Evolutionary conservation across 2,888 invertebrate species (phyloP), one percentile per base, ranked within the genome.

Genomic region (Ennomos quercinarius): DNA sequence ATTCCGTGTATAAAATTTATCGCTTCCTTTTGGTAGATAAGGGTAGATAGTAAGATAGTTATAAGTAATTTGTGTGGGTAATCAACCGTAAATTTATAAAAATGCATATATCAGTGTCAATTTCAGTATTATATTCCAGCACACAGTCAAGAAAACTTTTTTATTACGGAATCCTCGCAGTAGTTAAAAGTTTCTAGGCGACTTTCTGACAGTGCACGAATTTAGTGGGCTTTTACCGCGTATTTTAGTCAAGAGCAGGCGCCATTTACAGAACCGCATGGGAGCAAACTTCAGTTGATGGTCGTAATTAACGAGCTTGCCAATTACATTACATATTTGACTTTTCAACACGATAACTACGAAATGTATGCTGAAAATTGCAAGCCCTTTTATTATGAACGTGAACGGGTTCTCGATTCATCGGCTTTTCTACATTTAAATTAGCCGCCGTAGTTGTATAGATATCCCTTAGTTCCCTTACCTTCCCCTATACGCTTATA

Each of bases 61-160:
- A 17, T 1, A 17, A 17, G 17, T 4, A 2, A 17, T 17, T 17
- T 17, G 17, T 17, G 17, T 17, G 4, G 17, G 4, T 4, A 17
- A 17, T 4, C 17, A 17, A 17, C n/a, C n/a, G n/a, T n/a, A n/a
- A n/a, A n/a, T n/a, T n/a, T n/a, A n/a, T n/a, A n/a, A n/a, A n/a
- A n/a, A n/a, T n/a, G n/a, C n/a, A n/a, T n/a, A n/a, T n/a, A 60
- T 50, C 46, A 46, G 40, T 53, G 42, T 34, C 41, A 54, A 50
- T 45, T 52, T 56, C 39, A 17, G 27, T 27, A 17, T 56, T 46
- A 53, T 48, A 56, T 48, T 46, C 47, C 41, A 37, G 42, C 38
- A 52, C 42, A 17, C 41, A 50, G 36, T 41, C 27, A 10, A 43
- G 44, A 55, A 37, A 54, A 37, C 9, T 36, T 41, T 42, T 49